Conservation (phyloP, 2,113 vertebrate genomes). For the Ranitomeya variabilis region DNA sequence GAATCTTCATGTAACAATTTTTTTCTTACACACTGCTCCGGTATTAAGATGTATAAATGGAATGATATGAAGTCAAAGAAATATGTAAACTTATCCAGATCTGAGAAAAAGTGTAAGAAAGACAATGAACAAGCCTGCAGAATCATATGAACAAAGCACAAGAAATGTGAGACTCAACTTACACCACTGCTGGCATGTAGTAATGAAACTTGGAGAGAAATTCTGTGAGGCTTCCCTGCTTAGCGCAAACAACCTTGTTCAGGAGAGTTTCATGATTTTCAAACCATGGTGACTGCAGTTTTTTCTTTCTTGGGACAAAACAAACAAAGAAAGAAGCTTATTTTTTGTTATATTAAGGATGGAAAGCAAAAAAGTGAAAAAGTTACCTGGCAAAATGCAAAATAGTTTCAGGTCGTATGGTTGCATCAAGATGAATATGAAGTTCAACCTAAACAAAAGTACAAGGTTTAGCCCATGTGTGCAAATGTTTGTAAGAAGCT, state of each 20-base stretch:
- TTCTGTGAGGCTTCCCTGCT: constrained; percentile 72
- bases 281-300: constrained; percentile 68
- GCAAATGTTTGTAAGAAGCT: too few species aligned
- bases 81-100: too few species aligned
- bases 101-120: too few species aligned
- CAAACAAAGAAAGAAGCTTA: neutral
- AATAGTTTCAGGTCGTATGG: constrained; percentile 88
- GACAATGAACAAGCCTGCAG: too few species aligned
- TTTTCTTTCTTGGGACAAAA: constrained; percentile 75
- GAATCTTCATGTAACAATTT: too few species aligned
- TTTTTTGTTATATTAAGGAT: neutral
- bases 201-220: constrained; percentile 84
- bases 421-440: constrained; percentile 92
- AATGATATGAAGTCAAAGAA: too few species aligned
- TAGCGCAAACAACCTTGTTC: constrained; percentile 65
- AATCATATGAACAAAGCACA: too few species aligned
- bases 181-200: constrained; percentile 94
- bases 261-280: constrained; percentile 69
- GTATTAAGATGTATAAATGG: too few species aligned
- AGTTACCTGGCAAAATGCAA: constrained; percentile 85
- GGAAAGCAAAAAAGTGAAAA: too few species aligned
- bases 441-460: constrained; percentile 84
- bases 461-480: neutral
- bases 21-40: too few species aligned
- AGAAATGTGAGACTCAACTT: constrained; percentile 65